These are phyloP conservation scores for Chamaea fasciata DNA, from an alignment of 2,113 vertebrate species.

Conservation along the genomic window DNA sequence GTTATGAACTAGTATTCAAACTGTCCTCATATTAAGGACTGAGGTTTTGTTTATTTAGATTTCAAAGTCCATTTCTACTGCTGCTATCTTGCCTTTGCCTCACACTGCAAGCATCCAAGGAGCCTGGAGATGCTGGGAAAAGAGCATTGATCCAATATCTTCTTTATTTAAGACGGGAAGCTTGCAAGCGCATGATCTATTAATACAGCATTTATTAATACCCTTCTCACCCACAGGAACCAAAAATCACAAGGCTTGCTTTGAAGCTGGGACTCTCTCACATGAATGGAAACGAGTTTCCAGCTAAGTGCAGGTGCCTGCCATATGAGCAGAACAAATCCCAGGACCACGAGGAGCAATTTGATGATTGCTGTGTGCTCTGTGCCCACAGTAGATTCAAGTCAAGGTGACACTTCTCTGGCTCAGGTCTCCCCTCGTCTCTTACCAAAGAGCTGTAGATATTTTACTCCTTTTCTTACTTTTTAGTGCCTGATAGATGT, in stretches of 20 bases:
- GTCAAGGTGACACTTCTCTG: conserved; percentile 47
- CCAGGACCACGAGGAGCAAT: neutral
- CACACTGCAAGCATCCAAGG: neutral
- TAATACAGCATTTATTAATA: conserved; percentile 45
- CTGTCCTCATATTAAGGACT: neutral
- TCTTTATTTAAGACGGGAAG: neutral
- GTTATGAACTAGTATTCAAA: neutral
- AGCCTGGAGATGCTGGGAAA: neutral
- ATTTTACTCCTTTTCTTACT: neutral
- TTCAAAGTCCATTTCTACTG: neutral
- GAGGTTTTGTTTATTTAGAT: conserved; percentile 5
- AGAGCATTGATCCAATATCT: neutral
- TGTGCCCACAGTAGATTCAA: neutral
- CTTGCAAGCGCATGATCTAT: neutral
- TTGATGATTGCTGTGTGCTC: conserved; percentile 40
- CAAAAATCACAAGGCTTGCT: conserved; percentile 21
- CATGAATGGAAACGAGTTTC: neutral
- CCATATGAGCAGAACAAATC: conserved; percentile 54
- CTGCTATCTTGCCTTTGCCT: neutral
- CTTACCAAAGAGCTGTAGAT: neutral
- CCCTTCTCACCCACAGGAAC: conserved; percentile 37
- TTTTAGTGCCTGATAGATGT: conserved; percentile 24
- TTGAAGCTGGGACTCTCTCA: conserved; percentile 32
- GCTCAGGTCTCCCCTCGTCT: neutral
- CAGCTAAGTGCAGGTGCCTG: conserved; percentile 36